Evolutionary conservation across 1,140 invertebrate species (phyloP).

Genomic region (Ganaspis sp.): DNA sequence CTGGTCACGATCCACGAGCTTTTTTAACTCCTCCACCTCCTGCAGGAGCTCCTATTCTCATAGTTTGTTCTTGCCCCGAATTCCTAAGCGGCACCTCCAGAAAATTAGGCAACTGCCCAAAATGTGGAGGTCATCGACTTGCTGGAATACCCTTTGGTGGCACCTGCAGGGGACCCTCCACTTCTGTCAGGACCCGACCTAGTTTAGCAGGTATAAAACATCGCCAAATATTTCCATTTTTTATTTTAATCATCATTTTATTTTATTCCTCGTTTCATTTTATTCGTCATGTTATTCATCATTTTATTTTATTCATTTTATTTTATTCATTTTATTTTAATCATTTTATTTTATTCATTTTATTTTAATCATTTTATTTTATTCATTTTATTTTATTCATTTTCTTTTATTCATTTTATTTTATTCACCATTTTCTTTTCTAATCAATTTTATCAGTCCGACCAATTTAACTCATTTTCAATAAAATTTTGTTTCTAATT

Average conservation of each 20-base stretch:
- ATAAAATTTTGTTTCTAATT: too few species aligned
- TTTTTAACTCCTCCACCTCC: slow-evolving; percentile 56
- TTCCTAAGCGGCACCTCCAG: slow-evolving; percentile 85
- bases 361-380: too few species aligned
- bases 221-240: too few species aligned
- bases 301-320: neutral
- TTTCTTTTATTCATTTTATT: too few species aligned
- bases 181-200: slow-evolving; percentile 70
- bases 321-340: too few species aligned
- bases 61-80: slow-evolving; percentile 86
- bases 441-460: too few species aligned
- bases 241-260: neutral
- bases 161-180: slow-evolving; percentile 78
- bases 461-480: too few species aligned
- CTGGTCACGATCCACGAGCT: slow-evolving; percentile 50
- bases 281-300: neutral
- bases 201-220: slow-evolving; percentile 68
- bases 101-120: slow-evolving; percentile 85
- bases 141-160: slow-evolving; percentile 77
- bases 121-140: slow-evolving; percentile 86
- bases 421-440: too few species aligned
- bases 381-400: too few species aligned
- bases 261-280: neutral
- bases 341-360: too few species aligned
- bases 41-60: slow-evolving; percentile 79